Conservation (phyloP, 2,797 vertebrate genomes). For the Gobio occitaniae region DNA sequence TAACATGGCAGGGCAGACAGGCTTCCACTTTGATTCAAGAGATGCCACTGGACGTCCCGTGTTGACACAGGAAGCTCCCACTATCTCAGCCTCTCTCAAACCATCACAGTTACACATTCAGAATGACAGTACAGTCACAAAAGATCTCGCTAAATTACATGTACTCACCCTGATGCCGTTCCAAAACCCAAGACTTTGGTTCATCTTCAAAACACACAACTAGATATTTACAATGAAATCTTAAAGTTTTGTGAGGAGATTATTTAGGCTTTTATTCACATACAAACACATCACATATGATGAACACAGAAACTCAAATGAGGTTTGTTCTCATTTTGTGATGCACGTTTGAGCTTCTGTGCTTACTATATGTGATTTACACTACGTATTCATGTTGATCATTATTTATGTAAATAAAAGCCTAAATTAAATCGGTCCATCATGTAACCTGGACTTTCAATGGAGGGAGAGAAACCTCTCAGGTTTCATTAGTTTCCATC, state of each 20-base stretch:
- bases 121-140: neutral
- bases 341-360: neutral
- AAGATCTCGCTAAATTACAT: neutral
- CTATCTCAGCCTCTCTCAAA: neutral
- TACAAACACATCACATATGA: neutral
- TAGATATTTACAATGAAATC: neutral
- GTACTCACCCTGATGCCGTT: neutral
- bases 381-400: no score
- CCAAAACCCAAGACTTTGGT: neutral
- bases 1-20: neutral
- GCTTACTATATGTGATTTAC: no score
- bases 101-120: neutral
- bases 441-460: no score
- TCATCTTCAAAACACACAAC: neutral
- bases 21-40: neutral
- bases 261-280: no score
- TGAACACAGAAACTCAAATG: neutral
- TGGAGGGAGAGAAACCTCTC: no score
- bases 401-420: no score
- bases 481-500: no score
- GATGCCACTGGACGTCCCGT: neutral
- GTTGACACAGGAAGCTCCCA: neutral
- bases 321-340: neutral
- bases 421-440: no score
- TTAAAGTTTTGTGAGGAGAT: no score